Evolutionary conservation across 2,888 invertebrate species (phyloP), one percentile per base, ranked within the genome.

Genomic region (Physocephala rufipes): DNA sequence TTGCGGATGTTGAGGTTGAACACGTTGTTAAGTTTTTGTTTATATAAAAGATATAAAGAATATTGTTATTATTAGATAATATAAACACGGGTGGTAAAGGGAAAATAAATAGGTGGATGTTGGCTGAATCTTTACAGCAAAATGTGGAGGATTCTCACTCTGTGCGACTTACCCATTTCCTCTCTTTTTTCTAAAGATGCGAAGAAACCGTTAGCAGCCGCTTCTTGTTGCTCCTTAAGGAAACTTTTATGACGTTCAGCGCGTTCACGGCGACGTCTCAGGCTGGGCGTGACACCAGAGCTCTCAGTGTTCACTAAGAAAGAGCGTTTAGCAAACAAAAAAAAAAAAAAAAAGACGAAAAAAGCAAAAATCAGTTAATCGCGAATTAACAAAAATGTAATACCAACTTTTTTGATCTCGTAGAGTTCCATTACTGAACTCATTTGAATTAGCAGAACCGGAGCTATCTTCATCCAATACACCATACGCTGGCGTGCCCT

Each of bases 241-340:
- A 95, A 94, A 81, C 92, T 93, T 70, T 93, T 91, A 82, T 95
- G 95, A 74, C 95, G 89, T 78, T 95, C 94, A 61, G 92, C 94
- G 75, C 95, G 89, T 81, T 95, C 95, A 74, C 95, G 89, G 73
- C 95, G 89, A 78, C 94, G 89, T 79, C 93, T 89, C 74, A 95
- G 87, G 67, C 93, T 94, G 59, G 95, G 92, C 36, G 92, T 95
- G 36, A 95, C 90, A 78, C 94, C 95, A 80, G 91, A 92, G 80
- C 90, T 90, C 59, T 79, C 76, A n/a, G 19, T 47, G 19, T 55
- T 43, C n/a, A 55, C 63, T 70, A 16, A 24, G 16, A 19, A 51
- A 51, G 19, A 15, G 51, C 15, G 19, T 19, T 51, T 12, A 16
- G 9, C 55, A 5, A 47, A 45, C 16, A 45, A 61, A n/a, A n/a